A percentile compares a stretch with the other conserved stretches of the same genome.
Conservation (phyloP, 92 coral and sea anemone species). For the Heteractis magnifica region DNA sequence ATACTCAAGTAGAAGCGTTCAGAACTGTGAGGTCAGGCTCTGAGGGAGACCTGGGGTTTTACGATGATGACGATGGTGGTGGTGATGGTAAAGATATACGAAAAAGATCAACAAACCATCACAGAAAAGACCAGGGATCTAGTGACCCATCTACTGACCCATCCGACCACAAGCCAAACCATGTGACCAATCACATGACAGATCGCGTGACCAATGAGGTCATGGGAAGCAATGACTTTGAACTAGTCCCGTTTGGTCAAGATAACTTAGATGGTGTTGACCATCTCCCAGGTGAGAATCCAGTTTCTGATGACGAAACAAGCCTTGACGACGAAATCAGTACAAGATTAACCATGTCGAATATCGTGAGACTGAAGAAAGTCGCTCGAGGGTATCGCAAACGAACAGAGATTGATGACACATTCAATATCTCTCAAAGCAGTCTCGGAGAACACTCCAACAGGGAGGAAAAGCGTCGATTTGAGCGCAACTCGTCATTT, state of each 20-base stretch:
- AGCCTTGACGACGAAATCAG: neutral
- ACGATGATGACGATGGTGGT: constrained; percentile 13
- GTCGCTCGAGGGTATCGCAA: neutral
- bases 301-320: neutral
- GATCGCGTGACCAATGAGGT: neutral
- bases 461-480: neutral
- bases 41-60: constrained; percentile 19
- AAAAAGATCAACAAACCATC: neutral
- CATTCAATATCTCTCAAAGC: constrained; percentile 15
- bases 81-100: neutral
- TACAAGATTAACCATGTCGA: constrained; percentile 1
- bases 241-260: neutral
- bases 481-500: constrained; percentile 5
- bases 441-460: constrained; percentile 16
- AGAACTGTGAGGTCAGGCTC: constrained; percentile 12
- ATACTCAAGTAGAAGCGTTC: constrained; percentile 12
- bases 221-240: neutral
- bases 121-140: neutral
- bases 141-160: neutral
- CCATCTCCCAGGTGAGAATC: neutral
- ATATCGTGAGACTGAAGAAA: neutral
- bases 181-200: neutral
- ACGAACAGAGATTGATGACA: neutral
- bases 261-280: neutral
- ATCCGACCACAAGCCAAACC: neutral